Evolutionary conservation across 2,797 vertebrate species (phyloP), one percentile per base, ranked within the genome.

Genomic region (Anguilla anguilla): DNA sequence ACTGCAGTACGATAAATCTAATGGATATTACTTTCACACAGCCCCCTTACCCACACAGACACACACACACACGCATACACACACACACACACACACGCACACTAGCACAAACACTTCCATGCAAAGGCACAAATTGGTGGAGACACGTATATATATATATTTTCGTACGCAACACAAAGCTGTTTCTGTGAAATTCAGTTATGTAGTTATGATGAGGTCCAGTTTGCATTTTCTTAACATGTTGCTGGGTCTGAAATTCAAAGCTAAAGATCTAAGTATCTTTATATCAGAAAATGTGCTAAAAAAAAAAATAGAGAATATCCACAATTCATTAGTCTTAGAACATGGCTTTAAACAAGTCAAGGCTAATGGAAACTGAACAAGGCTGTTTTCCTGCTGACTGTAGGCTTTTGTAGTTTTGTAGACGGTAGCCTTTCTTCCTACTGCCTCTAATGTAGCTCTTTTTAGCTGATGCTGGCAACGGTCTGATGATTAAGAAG

Each of bases 1-100:
- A 98, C 98, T 97, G 97, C 97, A 97, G 97, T 97, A 97, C 98
- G 98, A 98, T 98, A 99, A 98, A 98, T 98, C 97, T 98, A 98
- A 98, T 99, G 97, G 97, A 98, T 99, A 99, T 98, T 98, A 98
- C 97, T 97, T 82, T 95, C 96, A 96, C 97, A 97, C 96, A 95
- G 95, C 92, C 90, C 92, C 91, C 69, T 89, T 85, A 86, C 89
- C 87, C 69, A 83, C 91, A 91, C 90, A 87, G 72, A 91, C 83
- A 87, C 69, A 67, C 43, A 92, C 88, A 88, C 82, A 89, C 81
- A 64, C 84, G 83, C 85, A 89, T 83, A 61, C 79, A 87, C 67
- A 61, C 55, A 87, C 43, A 57, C 84, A 88, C 87, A 87, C 69
- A 87, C 46, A 85, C 74, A 69, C 83, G 69, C 84, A 87, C 85